Conservation (phyloP, 2,797 vertebrate genomes). For the Mus spretus region DNA sequence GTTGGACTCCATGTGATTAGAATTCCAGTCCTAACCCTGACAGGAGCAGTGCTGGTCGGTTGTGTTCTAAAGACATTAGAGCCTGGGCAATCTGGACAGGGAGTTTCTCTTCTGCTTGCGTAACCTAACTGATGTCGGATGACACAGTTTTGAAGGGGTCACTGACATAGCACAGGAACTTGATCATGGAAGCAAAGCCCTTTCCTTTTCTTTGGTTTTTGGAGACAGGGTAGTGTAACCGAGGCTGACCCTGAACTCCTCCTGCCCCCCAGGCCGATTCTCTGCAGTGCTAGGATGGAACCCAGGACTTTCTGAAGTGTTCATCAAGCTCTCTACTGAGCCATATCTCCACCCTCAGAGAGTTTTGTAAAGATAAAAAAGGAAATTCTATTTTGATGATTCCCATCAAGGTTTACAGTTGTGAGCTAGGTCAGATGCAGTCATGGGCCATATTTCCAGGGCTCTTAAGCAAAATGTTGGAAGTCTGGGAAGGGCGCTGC, state of each 20-base stretch:
- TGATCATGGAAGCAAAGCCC: neutral
- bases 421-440: neutral
- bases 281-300: neutral
- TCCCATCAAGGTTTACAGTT: neutral
- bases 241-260: neutral
- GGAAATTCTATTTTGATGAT: neutral
- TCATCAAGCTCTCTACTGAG: neutral
- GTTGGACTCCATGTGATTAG: constrained; percentile 26
- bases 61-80: neutral
- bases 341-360: neutral
- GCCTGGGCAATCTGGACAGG: neutral
- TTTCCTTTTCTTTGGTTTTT: neutral
- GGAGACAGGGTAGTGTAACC: neutral
- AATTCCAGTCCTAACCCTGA: constrained; percentile 56
- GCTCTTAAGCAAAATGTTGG: neutral
- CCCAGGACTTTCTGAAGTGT: neutral
- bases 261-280: neutral
- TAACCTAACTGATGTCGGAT: neutral
- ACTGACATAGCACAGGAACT: neutral
- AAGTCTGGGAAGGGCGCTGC: neutral
- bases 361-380: constrained; percentile 14
- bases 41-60: neutral
- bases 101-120: neutral
- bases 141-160: neutral
- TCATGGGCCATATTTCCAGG: neutral